phyloP scores from a whole-genome alignment of 2,113 vertebrate species.

The Typhlomys cinereus region DNA sequence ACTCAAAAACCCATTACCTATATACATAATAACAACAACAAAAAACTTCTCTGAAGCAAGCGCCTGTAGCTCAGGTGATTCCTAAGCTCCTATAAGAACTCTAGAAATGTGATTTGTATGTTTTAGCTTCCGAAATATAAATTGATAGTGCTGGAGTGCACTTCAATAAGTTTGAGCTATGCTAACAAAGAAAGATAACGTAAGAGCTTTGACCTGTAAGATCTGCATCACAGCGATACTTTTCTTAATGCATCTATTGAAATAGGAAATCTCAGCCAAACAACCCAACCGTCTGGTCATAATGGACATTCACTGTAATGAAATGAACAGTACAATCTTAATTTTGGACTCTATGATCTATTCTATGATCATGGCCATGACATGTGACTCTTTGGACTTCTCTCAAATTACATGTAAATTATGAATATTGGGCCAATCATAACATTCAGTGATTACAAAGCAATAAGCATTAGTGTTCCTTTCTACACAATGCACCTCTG shows the following conservation, averaged over 20 bases:
- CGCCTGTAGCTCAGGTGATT: neutral
- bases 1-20: too few relatives aligned
- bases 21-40: too few relatives aligned
- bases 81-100: neutral
- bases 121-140: slow-evolving; percentile 12
- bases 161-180: neutral
- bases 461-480: neutral
- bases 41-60: slow-evolving; percentile 11
- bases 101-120: neutral
- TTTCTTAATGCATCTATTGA: neutral
- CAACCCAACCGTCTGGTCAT: neutral
- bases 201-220: neutral
- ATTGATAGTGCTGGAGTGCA: neutral
- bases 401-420: slow-evolving; percentile 33
- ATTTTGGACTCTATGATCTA: neutral
- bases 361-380: neutral
- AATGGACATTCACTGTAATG: neutral
- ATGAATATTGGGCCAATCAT: neutral
- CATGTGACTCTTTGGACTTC: neutral
- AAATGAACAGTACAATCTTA: neutral
- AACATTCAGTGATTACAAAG: neutral
- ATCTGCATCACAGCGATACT: neutral
- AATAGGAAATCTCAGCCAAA: neutral
- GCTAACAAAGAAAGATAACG: neutral
- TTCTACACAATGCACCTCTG: neutral